Evolutionary conservation across 1,140 invertebrate genomes (phyloP), one percentile per base, ranked within the genome.

Genomic region (Augochlora pura): DNA sequence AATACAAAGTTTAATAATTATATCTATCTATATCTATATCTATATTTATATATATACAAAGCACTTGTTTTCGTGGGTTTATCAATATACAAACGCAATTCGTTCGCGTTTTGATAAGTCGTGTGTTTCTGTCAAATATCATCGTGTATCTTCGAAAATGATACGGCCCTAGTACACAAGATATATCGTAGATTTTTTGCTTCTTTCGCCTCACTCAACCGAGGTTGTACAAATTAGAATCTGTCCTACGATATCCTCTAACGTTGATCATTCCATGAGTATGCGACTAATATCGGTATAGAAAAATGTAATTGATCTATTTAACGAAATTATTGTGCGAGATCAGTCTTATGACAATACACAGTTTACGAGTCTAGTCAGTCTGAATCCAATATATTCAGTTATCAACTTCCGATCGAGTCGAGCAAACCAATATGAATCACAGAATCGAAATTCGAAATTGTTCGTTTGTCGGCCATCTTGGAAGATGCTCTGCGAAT

Each of bases 1-100:
- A 88, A 89, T 89, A 89, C 62, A 86, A 79, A 84, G 52, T 72
- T 54, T 83, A 73, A 76, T 89, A 89, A 88, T 52, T 89, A 75
- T 89, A 89, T 89, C 52, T 89, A 88, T 32, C 32, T 32, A 32
- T 32, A 32, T 32, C 32, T 32, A 32, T 32, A 32, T 32, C 32
- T 32, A 32, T 32, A 32, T 32, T 4, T 32, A 32, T 32, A 76
- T 89, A 89, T 89, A 52, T 89, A 88, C 86, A 89, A 86, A 82
- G 66, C 6, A 39, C 54, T 73, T 23, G 52, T 10, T n/a, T n/a
- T 60, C 21, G n/a, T 46, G 59, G 16, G 49, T 46, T 12, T 49
- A 42, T 27, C 27, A 12, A 42, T 21, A 21, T n/a, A 3, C 39
- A 32, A 18, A 32, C 23, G 23, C 59, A 69, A 62, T 57, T 39